Base-by-base conservation (phyloP, 2,888 invertebrate genomes). In the Magallana nippona region DNA sequence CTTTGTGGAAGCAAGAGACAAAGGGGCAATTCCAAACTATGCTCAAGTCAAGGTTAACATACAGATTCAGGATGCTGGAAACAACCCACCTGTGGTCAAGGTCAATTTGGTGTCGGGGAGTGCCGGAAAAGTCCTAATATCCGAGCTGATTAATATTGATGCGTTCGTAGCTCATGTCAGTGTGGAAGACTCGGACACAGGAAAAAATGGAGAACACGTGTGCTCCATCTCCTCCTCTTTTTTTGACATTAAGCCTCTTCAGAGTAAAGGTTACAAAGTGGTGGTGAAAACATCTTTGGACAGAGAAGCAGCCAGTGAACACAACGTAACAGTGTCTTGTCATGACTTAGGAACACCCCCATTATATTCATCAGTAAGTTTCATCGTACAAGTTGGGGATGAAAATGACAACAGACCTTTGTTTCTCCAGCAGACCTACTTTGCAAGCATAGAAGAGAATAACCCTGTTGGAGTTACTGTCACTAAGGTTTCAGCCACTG, bases 371-470 rank as follows among this genome's bases (percentile, higher is more conserved):
- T 85, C 88, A 11, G 88, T 88, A 17, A 88, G 86, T 63, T 91
- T 93, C 83, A 87, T 89, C 22, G 92, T 93, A 0, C 81, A 84
- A n/a, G 90, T 98, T 1, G 95, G 97, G 82, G 98, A 98, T 94
- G 97, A 97, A 81, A 98, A 99, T 94, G 98, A 98, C 94, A 98
- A 98, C 94, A 97, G 97, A 93, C 98, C 98, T 0, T 95, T 96
- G 79, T 98, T 98, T 93, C 96, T 85, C 5, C 80, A 87, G 58
- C 19, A 27, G 3, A 17, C 84, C 1, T 91, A 91, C 80, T 82
- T 86, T 17, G 90, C 90, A 15, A 87, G 79, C 19, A 79, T 92
- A 1, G 79, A 71, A n/a, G 92, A 92, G 86, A 90, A 91, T 80
- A 90, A 89, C 44, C 78, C 82, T 27, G 83, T 87, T 17, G 89